A percentile compares a stretch with the other conserved stretches of the same genome.
These are phyloP conservation scores for Crenuchus spilurus DNA, from an alignment of 2,797 vertebrate genomes.

Conservation along the genomic window DNA sequence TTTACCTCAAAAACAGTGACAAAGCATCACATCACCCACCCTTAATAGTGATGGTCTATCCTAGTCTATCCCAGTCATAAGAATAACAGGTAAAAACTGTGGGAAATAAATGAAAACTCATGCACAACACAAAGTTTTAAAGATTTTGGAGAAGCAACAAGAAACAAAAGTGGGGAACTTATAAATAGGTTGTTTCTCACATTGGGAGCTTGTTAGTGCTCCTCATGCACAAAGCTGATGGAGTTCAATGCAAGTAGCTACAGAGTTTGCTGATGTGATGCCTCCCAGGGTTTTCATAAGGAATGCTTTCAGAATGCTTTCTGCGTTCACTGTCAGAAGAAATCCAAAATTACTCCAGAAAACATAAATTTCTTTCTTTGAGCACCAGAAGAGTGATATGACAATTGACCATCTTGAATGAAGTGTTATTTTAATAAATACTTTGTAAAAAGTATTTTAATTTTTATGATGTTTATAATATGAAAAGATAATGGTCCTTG, in stretches of 20 bases:
- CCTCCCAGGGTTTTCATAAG: background rate
- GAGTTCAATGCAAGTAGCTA: background rate
- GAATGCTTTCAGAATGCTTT: background rate
- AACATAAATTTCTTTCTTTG: background rate
- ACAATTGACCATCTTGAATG: too few relatives aligned
- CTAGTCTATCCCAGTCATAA: background rate
- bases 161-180: background rate
- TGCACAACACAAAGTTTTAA: background rate
- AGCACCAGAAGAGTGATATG: background rate
- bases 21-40: background rate
- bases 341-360: background rate
- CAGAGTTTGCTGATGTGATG: background rate
- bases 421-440: too few relatives aligned
- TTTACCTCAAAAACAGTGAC: too few relatives aligned
- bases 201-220: background rate
- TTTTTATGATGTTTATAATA: too few relatives aligned
- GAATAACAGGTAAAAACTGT: background rate
- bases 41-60: background rate
- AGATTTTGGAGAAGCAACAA: background rate
- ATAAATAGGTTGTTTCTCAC: conserved; percentile 15
- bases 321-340: background rate
- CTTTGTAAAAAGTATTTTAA: too few relatives aligned
- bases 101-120: background rate
- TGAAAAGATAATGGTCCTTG: too few relatives aligned
- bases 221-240: background rate